Percentiles rank a stretch among this genome's conserved stretches.
Evolutionary conservation across 1,140 invertebrate species (phyloP).

Genomic region (Drosophila aff.): DNA sequence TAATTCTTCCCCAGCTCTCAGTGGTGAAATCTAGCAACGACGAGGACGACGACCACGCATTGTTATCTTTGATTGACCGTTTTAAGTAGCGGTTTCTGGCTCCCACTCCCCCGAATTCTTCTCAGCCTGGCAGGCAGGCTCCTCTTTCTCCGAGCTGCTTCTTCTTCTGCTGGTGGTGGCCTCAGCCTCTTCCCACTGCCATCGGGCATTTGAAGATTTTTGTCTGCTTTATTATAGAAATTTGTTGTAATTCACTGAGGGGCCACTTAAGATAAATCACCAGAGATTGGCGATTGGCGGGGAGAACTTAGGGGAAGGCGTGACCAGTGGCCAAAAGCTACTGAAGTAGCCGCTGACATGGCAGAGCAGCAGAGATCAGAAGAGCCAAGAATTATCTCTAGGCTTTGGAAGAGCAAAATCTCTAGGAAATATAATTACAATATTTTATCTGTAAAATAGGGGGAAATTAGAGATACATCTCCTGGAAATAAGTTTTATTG

Average conservation of each 20-base stretch:
- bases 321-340: slow-evolving; percentile 54
- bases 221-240: slow-evolving; percentile 83
- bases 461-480: slow-evolving; percentile 4
- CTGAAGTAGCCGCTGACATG: slow-evolving; percentile 69
- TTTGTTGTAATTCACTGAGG: slow-evolving; percentile 81
- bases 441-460: slow-evolving; percentile 14
- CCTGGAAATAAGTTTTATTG: slow-evolving; percentile 24
- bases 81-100: slow-evolving; percentile 70
- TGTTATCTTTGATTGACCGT: slow-evolving; percentile 71
- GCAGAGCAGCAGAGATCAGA: slow-evolving; percentile 20
- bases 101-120: slow-evolving; percentile 33
- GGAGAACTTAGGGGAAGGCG: slow-evolving; percentile 28
- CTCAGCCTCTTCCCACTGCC: slow-evolving; percentile 13
- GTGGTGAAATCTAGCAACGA: slow-evolving; percentile 54
- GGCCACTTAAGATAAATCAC: slow-evolving; percentile 81
- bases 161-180: neutral
- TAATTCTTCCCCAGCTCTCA: slow-evolving; percentile 9
- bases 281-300: slow-evolving; percentile 36
- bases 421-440: slow-evolving; percentile 15
- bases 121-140: neutral
- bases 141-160: slow-evolving; percentile 3
- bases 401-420: neutral
- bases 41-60: slow-evolving; percentile 36
- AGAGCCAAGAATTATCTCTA: neutral
- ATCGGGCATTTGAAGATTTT: slow-evolving; percentile 74